A percentile compares a stretch with the other conserved stretches of the same genome.
Conservation (phyloP, 1,140 invertebrate genomes). For the Arctopsyche grandis region DNA sequence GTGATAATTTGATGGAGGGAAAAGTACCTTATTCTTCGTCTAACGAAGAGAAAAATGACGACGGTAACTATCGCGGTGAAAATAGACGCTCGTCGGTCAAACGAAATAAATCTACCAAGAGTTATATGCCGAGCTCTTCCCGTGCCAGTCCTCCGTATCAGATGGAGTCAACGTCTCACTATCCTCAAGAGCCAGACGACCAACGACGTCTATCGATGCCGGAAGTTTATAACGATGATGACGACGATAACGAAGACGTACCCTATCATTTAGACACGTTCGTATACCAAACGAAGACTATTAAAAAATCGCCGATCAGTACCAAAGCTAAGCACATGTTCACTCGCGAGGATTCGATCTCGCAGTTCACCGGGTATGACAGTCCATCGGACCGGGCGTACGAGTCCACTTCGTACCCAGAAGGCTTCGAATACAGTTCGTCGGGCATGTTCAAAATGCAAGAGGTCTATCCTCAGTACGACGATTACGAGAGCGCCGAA, state of each 20-base stretch:
- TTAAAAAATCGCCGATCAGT: constrained; percentile 64
- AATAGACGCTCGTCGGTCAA: constrained; percentile 42
- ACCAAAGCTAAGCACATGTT: constrained; percentile 63
- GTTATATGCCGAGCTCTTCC: constrained; percentile 41
- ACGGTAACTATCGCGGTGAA: constrained; percentile 41
- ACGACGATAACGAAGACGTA: constrained; percentile 57
- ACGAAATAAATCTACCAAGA: constrained; percentile 44
- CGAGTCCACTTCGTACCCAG: constrained; percentile 62
- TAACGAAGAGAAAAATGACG: constrained; percentile 45
- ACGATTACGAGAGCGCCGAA: constrained; percentile 56
- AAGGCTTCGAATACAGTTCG: constrained; percentile 61
- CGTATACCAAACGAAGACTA: constrained; percentile 64
- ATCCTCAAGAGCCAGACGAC: constrained; percentile 52
- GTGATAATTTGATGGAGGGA: constrained; percentile 61
- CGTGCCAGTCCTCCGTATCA: constrained; percentile 45
- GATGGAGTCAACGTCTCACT: constrained; percentile 43
- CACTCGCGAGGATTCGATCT: constrained; percentile 61
- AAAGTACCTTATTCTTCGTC: constrained; percentile 43
- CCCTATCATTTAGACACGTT: constrained; percentile 62
- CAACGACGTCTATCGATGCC: constrained; percentile 51
- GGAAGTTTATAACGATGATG: constrained; percentile 42
- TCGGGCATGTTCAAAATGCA: constrained; percentile 64
- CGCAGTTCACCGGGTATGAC: constrained; percentile 62
- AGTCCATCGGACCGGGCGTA: constrained; percentile 62
- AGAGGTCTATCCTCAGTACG: constrained; percentile 65